Base-by-base conservation (phyloP, 2,797 vertebrate species). In the Dallia pectoralis region DNA sequence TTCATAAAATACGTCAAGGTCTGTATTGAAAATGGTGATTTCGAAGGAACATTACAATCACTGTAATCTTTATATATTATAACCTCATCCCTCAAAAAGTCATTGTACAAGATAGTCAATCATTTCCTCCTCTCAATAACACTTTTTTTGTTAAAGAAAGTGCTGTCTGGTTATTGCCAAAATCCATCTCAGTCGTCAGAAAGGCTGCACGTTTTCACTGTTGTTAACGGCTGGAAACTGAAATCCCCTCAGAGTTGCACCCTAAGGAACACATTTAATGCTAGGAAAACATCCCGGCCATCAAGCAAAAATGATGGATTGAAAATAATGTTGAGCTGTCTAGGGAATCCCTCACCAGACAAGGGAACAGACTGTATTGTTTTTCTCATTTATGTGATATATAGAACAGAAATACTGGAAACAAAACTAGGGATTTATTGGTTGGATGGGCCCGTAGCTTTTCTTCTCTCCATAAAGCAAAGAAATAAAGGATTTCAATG, bases 271-370 rank as follows among this genome's bases (percentile, higher is more conserved):
- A 91, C 89, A 92, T 93, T 93, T 91, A 93, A 92, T 91, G 89
- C 91, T 91, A 91, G 91, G 92, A 92, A 93, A 93, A 93, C 91
- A 93, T 92, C 91, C 91, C 90, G 90, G 91, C 90, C 91, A 91
- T 92, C 92, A 91, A 92, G 90, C 91, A 93, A 92, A 92, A 93
- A 93, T 93, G 92, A 92, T 91, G 91, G 91, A 92, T 92, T 92
- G 91, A 92, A 92, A 91, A 93, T 92, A 93, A 93, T 92, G 89
- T 90, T 87, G 89, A 91, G 91, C 89, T 92, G 90, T 93, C 91
- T 90, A 89, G 92, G 92, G 92, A 93, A 91, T 93, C 90, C 88
- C 91, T 90, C 87, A 91, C 90, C 90, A 92, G 91, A 92, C 91
- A 91, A 90, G 89, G 88, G 90, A 91, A 92, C 91, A 92, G 91